Evolutionary conservation across 2,888 invertebrate genomes (phyloP).

Genomic region (Cheilosia soror): DNA sequence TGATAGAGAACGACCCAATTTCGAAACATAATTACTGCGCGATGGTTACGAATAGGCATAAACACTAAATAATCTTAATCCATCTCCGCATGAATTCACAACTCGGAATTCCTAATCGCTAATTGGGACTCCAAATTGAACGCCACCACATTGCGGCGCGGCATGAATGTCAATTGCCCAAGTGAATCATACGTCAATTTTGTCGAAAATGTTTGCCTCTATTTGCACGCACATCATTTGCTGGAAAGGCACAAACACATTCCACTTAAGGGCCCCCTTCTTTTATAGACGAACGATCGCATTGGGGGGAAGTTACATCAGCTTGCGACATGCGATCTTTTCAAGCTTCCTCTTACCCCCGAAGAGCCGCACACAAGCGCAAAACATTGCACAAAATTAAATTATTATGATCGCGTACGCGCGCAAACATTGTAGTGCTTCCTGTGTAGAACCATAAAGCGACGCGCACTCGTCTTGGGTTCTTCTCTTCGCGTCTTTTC

Average conservation of each 20-base stretch:
- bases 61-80: neutral
- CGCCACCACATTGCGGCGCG: neutral
- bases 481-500: neutral
- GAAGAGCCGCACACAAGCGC: conserved; percentile 17
- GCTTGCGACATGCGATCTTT: conserved; percentile 38
- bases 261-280: conserved; percentile 45
- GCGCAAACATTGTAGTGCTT: conserved; percentile 53
- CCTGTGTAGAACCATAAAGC: conserved; percentile 54
- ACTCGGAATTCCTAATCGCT: neutral
- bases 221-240: conserved; percentile 48
- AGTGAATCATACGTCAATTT: conserved; percentile 50
- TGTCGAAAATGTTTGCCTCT: conserved; percentile 22
- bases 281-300: neutral
- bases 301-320: conserved; percentile 35
- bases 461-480: conserved; percentile 3
- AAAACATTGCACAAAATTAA: conserved; percentile 61
- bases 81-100: neutral
- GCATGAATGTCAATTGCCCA: conserved; percentile 40
- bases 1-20: conserved; percentile 21
- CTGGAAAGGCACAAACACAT: conserved; percentile 21
- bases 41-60: neutral
- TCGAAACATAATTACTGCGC: neutral
- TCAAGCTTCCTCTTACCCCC: conserved; percentile 40
- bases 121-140: conserved; percentile 33
- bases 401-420: conserved; percentile 67